These are phyloP conservation scores for Halichoeres trimaculatus DNA, from an alignment of 2,113 vertebrate species.

Conservation along the genomic window DNA sequence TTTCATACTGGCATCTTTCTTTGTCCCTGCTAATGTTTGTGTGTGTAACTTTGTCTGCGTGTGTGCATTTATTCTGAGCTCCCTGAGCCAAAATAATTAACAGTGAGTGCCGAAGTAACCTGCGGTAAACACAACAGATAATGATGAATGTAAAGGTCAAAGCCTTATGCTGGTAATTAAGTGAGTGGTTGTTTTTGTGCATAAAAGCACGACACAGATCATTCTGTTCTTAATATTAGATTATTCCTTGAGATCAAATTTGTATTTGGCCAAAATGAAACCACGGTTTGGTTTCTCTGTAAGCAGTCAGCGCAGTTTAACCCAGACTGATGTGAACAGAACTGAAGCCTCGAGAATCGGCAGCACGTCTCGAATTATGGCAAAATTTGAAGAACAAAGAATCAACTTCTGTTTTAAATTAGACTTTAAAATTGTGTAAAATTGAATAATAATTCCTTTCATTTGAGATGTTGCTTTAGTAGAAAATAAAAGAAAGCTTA, in stretches of 20 bases:
- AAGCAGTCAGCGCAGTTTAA: not conserved
- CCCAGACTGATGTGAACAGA: slow-evolving; percentile 13
- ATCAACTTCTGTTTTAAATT: not conserved
- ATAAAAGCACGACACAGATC: not conserved
- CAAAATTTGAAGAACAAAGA: not conserved
- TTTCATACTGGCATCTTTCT: slow-evolving; percentile 72
- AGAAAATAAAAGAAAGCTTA: too few relatives aligned
- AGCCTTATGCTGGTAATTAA: not conserved
- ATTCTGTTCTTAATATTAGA: slow-evolving; percentile 8
- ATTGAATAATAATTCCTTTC: not conserved
- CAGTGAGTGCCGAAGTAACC: slow-evolving; percentile 22
- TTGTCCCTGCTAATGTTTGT: slow-evolving; percentile 66
- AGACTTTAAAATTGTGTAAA: not conserved
- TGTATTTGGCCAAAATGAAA: slow-evolving; percentile 14
- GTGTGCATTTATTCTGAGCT: slow-evolving; percentile 34
- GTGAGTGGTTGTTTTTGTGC: slow-evolving; percentile 4
- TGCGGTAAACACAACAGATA: slow-evolving; percentile 1
- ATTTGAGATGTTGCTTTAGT: too few relatives aligned
- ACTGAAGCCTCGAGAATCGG: not conserved
- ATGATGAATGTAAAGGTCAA: slow-evolving; percentile 24
- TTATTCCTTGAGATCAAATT: slow-evolving; percentile 15
- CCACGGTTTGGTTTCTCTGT: not conserved
- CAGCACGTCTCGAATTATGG: not conserved
- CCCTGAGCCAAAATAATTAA: slow-evolving; percentile 50
- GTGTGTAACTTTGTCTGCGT: slow-evolving; percentile 19